Base-by-base conservation (phyloP, 1,140 invertebrate species). In the Drosophila bifasciata region DNA sequence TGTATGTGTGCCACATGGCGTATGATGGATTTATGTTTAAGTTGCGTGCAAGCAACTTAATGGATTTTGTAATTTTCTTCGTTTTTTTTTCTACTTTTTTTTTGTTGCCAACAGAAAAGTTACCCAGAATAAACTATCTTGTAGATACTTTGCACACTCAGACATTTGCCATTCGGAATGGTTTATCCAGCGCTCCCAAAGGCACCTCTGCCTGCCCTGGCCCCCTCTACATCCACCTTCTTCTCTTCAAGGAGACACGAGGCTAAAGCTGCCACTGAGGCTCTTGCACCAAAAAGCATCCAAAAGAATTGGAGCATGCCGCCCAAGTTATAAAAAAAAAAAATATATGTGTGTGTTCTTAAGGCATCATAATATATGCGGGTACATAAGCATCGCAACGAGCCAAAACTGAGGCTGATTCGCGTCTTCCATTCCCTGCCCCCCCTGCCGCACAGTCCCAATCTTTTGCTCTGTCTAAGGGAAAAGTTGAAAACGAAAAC, bases 11-110 rank as follows among this genome's bases (percentile, higher is more conserved):
- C 79, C 73, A 79, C 84, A 88, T 88, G 83, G 83, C 84, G 83
- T 88, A 88, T 88, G 83, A 88, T 88, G 83, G 83, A 88, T 88
- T 88, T 88, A 88, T 88, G 83, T 88, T 88, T 83, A 88, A 88
- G 83, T 88, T 88, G 83, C 83, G 83, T 88, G 83, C 83, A 88
- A 88, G 83, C 83, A 88, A 88, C 83, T 89, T 88, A 88, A 88
- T 88, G 83, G 83, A 88, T 88, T 88, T 88, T 88, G 83, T 88
- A 88, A 88, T 88, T 88, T 76, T 77, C 67, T 72, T 32, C 68
- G n/a, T 48, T 46, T 61, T 46, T 60, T 72, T 7, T 61, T 28
- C 39, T 17, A 19, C 15, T 71, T 25, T 17, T 15, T 11, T 59
- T 40, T 50, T 43, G 39, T 28, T 25, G 58, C 39, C 73, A 67